Conservation (phyloP, 2,797 vertebrate species). For the Cossypha heuglini region DNA sequence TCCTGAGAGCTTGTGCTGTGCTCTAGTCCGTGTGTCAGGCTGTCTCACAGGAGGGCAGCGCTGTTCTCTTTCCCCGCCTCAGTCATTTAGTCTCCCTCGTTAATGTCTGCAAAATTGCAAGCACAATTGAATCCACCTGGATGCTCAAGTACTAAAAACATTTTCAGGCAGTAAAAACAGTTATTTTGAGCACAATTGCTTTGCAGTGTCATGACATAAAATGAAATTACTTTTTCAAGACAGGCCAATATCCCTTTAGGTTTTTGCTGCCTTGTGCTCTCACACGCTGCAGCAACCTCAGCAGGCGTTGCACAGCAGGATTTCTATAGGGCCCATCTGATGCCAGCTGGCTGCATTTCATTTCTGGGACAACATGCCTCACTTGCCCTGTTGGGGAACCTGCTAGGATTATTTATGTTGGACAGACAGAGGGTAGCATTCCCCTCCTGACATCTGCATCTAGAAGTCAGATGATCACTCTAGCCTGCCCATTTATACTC, state of each 20-base stretch:
- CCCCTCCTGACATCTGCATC: neutral
- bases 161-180: slow-evolving; percentile 31
- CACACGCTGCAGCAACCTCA: neutral
- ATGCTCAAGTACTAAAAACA: slow-evolving; percentile 3
- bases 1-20: neutral
- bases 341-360: neutral
- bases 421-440: neutral
- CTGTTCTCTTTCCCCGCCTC: neutral
- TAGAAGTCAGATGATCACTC: neutral
- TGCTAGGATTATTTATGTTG: neutral
- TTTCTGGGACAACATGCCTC: neutral
- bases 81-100: neutral
- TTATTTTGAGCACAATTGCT: slow-evolving; percentile 18
- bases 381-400: neutral
- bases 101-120: slow-evolving; percentile 32
- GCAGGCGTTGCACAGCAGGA: neutral
- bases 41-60: neutral
- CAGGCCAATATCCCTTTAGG: neutral
- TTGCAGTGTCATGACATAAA: neutral
- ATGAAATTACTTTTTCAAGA: neutral
- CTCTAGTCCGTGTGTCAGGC: neutral
- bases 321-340: neutral
- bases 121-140: slow-evolving; percentile 6
- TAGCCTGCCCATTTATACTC: neutral
- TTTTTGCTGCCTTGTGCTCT: neutral